Evolutionary conservation across 2,797 vertebrate genomes (phyloP).

Genomic region (Chromis chromis): DNA sequence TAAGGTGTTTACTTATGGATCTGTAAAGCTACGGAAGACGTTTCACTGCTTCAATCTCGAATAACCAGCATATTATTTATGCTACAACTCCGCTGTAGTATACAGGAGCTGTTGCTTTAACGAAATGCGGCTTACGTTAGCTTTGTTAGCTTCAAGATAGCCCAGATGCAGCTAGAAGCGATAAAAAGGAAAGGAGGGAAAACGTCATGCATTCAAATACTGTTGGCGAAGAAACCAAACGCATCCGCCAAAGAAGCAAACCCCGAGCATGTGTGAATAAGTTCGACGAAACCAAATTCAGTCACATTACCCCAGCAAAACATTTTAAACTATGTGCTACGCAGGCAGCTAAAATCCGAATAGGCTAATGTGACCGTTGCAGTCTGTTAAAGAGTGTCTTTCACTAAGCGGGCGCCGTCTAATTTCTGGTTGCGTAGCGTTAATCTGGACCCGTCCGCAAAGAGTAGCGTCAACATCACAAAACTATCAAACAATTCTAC

Average conservation of each 20-base stretch:
- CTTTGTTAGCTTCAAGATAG: not conserved
- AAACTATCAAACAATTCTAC: not conserved
- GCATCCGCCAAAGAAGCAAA: not conserved
- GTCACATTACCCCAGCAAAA: rapidly evolving
- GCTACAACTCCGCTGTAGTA: too few species aligned
- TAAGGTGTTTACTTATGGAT: not conserved
- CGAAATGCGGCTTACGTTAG: not conserved
- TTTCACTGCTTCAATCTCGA: not conserved
- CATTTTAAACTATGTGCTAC: rapidly evolving
- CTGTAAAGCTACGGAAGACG: not conserved
- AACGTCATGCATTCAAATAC: slow-evolving; percentile 86
- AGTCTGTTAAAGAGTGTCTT: not conserved
- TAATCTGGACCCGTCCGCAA: slow-evolving; percentile 25
- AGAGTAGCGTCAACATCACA: too few species aligned
- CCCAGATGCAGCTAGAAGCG: not conserved
- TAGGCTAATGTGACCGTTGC: not conserved
- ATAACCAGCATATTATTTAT: not conserved
- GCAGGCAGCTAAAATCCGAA: rapidly evolving
- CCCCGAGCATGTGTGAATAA: not conserved
- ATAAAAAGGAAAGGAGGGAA: slow-evolving; percentile 80
- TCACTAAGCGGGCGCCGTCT: slow-evolving; percentile 8
- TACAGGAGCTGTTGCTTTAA: slow-evolving; percentile 71
- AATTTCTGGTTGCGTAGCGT: slow-evolving; percentile 27
- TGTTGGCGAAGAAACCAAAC: slow-evolving; percentile 10
- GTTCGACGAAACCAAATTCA: not conserved